Base-by-base conservation (phyloP, 35 echinoderm and acorn worm species). In the Holothuria glaberrima region DNA sequence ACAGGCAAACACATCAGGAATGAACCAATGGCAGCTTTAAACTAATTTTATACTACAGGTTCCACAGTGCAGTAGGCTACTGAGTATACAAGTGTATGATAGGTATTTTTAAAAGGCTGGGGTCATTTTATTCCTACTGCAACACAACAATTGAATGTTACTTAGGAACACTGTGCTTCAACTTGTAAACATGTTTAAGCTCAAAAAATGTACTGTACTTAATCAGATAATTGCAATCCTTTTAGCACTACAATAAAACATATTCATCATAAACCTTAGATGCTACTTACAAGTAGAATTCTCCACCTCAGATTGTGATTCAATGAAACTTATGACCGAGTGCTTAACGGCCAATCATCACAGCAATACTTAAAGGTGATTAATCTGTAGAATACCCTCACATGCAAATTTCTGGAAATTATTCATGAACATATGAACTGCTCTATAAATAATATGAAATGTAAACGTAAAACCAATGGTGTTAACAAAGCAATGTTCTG, bases 1-100 rank as follows among this genome's bases (percentile, higher is more conserved):
- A 64, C 62, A 66, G 83, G 80, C 27, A 14, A 86, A 24, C 32
- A 66, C 59, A 36, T 16, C 28, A 35, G 59, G n/a, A n/a, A n/a
- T 36, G 58, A 64, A 38, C 30, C 58, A 20, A 44, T 75, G 71
- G 33, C 71, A 75, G 32, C 17, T n/a, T n/a, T n/a, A n/a, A n/a
- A n/a, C n/a, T n/a, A n/a, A n/a, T n/a, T 25, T 41, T 75, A 17
- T 36, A 75, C 35, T 75, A 66, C n/a, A 66, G 63, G 63, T 66
- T 66, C 63, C 21, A 16, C 63, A 66, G 63, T 66, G 63, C 63
- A 66, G 20, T 66, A 66, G 28, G 12, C 63, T 21, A 66, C n/a
- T 21, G 7, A 66, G 63, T 25, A 66, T 66, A 66, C 12, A 66
- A 12, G 63, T 22, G 3, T 66, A 66, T 29, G 28, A 16, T 66